Conservation (phyloP, 2,797 vertebrate species). For the Eulemur albifrons region DNA sequence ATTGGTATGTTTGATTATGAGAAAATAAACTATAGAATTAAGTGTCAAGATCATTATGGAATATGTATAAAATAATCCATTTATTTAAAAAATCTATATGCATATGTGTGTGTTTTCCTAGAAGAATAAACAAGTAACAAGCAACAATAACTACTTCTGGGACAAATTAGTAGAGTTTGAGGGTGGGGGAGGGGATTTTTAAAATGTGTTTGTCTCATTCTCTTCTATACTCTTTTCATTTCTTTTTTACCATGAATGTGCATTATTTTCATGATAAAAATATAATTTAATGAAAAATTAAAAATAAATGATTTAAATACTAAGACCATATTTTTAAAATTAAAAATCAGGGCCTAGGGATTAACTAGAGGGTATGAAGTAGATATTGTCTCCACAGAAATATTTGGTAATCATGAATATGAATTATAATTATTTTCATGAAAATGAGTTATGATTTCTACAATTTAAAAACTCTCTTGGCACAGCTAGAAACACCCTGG, state of each 20-base stretch:
- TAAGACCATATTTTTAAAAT: neutral
- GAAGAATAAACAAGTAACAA: neutral
- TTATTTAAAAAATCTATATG: neutral
- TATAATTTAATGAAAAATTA: conserved; percentile 8
- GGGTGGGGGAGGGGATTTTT: neutral
- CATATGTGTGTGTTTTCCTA: neutral
- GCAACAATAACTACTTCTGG: neutral
- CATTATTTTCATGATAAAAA: conserved; percentile 2
- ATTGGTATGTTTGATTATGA: neutral
- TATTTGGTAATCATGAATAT: neutral
- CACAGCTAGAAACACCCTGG: neutral
- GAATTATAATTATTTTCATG: neutral
- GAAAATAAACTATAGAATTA: neutral
- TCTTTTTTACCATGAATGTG: neutral
- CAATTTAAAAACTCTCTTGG: neutral
- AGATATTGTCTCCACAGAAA: neutral
- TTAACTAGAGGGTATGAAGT: neutral
- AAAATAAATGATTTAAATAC: neutral
- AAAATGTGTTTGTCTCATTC: neutral
- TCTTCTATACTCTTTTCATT: neutral
- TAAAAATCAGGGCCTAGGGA: neutral
- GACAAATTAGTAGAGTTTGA: neutral
- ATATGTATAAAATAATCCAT: neutral
- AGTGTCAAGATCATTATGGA: neutral
- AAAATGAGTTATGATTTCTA: neutral